Base-by-base conservation (phyloP, 2,797 vertebrate species). In the Lepidocolaptes lacrymiger region DNA sequence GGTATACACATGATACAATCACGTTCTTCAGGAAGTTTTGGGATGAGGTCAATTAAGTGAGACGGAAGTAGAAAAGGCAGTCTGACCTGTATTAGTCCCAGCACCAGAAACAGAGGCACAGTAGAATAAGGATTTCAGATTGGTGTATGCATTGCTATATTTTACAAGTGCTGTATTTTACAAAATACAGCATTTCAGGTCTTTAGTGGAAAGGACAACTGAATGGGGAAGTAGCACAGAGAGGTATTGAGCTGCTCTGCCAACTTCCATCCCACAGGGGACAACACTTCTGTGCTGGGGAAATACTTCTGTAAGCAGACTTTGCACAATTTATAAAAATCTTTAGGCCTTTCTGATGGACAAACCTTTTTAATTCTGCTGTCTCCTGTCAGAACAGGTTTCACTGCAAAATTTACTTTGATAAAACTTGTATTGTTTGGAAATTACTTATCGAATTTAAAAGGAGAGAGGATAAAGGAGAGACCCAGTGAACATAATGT, bases 211-310 rank as follows among this genome's bases (percentile, higher is more conserved):
- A 84, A 67, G 43, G 43, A 52, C 34, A 75, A 56, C 68, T 52
- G 32, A 28, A 58, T 0, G 0, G 18, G 69, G 39, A 87, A 37
- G n/a, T 61, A 62, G 30, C 34, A 44, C 0, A 4, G 48, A 27
- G 34, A 62, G 28, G 13, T 67, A 54, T 7, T 79, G 58, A 64
- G 54, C 48, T 84, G 37, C 37, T 87, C 13, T 55, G 54, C 32
- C 1, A 0, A 15, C n/a, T 83, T 86, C 28, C 37, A 37, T n/a
- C 36, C 13, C 15, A 20, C 17, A 19, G 0, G 0, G 37, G 49
- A 34, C 46, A 69, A 46, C 28, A 10, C 2, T 66, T 66, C 30
- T 34, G 12, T 1, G 0, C 30, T 26, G 24, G 27, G 18, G 30
- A 80, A 23, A 15, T 36, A 19, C 9, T 76, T 88, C 83, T 88